Evolutionary conservation across 37 sponge, comb jelly and placozoan species (phyloP), one percentile per base, ranked within the genome.

Genomic region (Petrosia ficiformis): DNA sequence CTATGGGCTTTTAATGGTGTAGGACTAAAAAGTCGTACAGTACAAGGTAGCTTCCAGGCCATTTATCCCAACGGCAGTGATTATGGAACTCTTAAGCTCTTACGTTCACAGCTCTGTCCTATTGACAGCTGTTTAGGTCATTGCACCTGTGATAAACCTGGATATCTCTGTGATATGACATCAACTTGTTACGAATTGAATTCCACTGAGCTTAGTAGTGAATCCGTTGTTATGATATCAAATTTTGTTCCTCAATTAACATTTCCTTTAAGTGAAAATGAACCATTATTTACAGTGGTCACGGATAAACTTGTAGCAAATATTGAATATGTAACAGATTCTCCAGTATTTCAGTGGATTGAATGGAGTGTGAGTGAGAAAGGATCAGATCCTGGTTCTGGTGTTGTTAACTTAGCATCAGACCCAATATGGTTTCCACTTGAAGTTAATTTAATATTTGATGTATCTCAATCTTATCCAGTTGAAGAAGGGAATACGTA

Each of bases 1-100:
- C 1, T 95, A 16, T 90, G 88, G 92, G 89, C 89, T 4, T 67
- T 81, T 33, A 95, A 95, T 70, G 80, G 80, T 0, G 95, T 77
- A 0, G 95, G 95, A 2, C 36, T 90, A 16, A 40, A 40, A 24
- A 91, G 92, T 36, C 74, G 57, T 29, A 65, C 42, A 2, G 82
- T 83, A 2, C 69, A 71, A 68, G 81, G 80, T 5, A 84, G 77
- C 57, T 95, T 95, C 67, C 43, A 56, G 36, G 58, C 63, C 2
- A n/a, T 41, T 19, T 16, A 67, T 0, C n/a, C 24, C 33, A 22
- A 14, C 24, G 57, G 29, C 39, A 67, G 70, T 40, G 39, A 26
- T 2, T 68, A 80, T 34, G 83, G 89, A 2, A 71, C 61, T 35
- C 74, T 92, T 31, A 64, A 48, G 5, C 39, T 87, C 0, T 42